Conservation (phyloP, 2,797 vertebrate species). For the Iguana delicatissima region DNA sequence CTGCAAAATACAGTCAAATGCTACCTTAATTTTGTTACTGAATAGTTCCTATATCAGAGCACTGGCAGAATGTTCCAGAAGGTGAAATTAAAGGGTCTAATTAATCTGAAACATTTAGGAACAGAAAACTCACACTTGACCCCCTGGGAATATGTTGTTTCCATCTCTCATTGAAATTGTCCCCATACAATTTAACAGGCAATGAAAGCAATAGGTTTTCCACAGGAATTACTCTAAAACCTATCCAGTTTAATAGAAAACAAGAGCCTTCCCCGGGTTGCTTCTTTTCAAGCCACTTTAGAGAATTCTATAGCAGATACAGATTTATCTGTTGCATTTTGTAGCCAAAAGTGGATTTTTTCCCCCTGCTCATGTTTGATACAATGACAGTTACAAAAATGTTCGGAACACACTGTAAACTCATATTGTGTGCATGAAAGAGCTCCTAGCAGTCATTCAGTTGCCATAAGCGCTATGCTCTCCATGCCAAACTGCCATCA, state of each 20-base stretch:
- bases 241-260: conserved; percentile 4
- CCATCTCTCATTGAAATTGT: conserved; percentile 12
- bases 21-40: neutral
- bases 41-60: neutral
- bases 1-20: neutral
- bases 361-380: no score
- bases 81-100: conserved; percentile 48
- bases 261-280: neutral
- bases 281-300: conserved; percentile 18
- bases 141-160: conserved; percentile 33
- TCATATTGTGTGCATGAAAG: neutral
- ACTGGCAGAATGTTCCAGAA: conserved; percentile 46
- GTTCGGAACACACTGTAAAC: neutral
- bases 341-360: neutral
- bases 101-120: neutral
- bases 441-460: neutral
- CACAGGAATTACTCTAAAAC: neutral
- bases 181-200: neutral
- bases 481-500: neutral
- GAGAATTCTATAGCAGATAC: conserved; percentile 9
- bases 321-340: neutral
- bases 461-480: neutral
- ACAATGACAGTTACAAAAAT: neutral
- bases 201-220: conserved; percentile 30
- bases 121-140: conserved; percentile 17